These are phyloP conservation scores for Tachysurus fulvidraco DNA, from an alignment of 2,113 vertebrate species.

Conservation along the genomic window DNA sequence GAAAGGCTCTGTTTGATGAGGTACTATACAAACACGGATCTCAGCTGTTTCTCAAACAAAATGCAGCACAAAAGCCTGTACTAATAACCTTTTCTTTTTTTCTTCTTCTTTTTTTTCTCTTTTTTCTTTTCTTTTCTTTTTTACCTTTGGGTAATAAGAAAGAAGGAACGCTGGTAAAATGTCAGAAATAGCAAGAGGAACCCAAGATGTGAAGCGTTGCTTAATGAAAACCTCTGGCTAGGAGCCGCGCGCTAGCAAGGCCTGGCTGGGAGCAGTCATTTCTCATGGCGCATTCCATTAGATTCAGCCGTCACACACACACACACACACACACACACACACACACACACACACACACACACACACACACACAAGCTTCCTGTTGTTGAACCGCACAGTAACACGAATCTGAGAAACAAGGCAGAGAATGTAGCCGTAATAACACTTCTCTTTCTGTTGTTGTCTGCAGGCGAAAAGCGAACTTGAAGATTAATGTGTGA, in stretches of 20 bases:
- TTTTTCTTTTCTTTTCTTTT: neutral
- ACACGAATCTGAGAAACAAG: conserved; percentile 44
- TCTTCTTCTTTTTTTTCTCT: conserved; percentile 26
- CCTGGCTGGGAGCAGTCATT: conserved; percentile 63
- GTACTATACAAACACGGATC: conserved; percentile 52
- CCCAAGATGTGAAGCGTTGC: conserved; percentile 67
- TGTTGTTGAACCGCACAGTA: conserved; percentile 23
- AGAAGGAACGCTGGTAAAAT: conserved; percentile 66
- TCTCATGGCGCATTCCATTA: conserved; percentile 62
- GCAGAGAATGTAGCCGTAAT: conserved; percentile 55
- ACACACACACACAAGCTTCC: conserved; percentile 18
- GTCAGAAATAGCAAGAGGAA: conserved; percentile 69
- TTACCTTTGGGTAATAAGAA: conserved; percentile 69
- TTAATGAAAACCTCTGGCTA: conserved; percentile 72
- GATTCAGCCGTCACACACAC: conserved; percentile 13
- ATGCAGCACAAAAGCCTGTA: conserved; percentile 25
- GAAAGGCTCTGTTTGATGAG: conserved; percentile 50
- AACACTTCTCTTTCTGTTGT: conserved; percentile 62
- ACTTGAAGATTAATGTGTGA: conserved; percentile 61
- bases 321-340: too few relatives aligned
- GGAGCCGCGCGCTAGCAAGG: conserved; percentile 57
- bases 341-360: conserved; percentile 13
- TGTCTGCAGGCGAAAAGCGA: conserved; percentile 60
- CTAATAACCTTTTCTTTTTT: conserved; percentile 58
- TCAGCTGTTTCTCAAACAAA: conserved; percentile 53